Evolutionary conservation across 2,888 invertebrate genomes (phyloP).

Genomic region (Noctuana brunneofusca): DNA sequence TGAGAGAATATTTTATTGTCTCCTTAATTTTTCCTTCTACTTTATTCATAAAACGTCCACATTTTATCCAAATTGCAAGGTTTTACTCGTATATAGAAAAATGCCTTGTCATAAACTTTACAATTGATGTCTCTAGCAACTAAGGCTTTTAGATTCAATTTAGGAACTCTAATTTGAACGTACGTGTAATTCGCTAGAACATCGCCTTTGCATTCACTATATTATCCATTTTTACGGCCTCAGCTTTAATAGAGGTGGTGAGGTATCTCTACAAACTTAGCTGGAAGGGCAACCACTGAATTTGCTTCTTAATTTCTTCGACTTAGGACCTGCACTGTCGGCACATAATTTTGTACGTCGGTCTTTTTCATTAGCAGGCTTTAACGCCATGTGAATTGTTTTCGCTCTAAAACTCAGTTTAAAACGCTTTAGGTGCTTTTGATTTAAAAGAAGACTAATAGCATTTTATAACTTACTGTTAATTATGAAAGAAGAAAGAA

Average conservation of each 20-base stretch:
- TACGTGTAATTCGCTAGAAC: slow-evolving; percentile 45
- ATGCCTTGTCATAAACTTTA: no score
- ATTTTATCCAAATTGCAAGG: no score
- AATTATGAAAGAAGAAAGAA: no score
- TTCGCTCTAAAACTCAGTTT: slow-evolving; percentile 40
- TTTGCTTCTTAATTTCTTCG: slow-evolving; percentile 41
- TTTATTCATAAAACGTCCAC: no score
- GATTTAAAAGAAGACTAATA: not conserved
- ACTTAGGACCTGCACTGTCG: slow-evolving; percentile 37
- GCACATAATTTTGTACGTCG: slow-evolving; percentile 39
- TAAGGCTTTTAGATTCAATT: slow-evolving; percentile 25
- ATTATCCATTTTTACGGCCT: slow-evolving; percentile 67
- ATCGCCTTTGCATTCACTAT: slow-evolving; percentile 49
- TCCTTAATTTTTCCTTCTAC: no score
- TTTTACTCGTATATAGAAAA: no score
- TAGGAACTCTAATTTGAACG: slow-evolving; percentile 51
- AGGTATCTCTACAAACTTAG: slow-evolving; percentile 44
- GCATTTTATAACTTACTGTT: not conserved
- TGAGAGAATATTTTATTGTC: not conserved
- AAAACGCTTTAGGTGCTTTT: not conserved
- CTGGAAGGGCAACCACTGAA: slow-evolving; percentile 33
- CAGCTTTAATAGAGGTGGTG: slow-evolving; percentile 57
- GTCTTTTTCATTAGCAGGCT: slow-evolving; percentile 57
- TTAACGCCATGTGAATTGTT: slow-evolving; percentile 53
- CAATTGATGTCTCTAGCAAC: no score